phyloP scores from a whole-genome alignment of 2,113 vertebrate genomes.

The Gallinago jamesoni region DNA sequence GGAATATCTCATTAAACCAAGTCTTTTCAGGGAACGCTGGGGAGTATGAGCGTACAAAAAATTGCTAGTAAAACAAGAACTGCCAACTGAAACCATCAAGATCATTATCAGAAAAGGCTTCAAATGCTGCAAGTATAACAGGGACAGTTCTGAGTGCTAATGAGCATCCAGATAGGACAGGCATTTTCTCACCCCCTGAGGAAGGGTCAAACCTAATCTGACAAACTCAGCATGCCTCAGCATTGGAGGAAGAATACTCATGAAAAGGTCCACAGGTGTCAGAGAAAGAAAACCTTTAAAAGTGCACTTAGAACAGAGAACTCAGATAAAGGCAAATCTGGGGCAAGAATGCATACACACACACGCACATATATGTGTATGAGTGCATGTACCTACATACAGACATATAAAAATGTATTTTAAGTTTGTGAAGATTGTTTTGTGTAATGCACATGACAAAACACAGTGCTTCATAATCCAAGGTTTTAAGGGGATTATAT shows the following conservation, averaged over 20 bases:
- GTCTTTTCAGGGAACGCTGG: not conserved
- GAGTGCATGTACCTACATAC: not conserved
- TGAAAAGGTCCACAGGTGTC: constrained; percentile 30
- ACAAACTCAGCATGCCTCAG: constrained; percentile 23
- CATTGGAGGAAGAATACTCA: not conserved
- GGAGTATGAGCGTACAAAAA: constrained; percentile 49
- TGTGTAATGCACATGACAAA: not conserved
- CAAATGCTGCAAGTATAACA: constrained; percentile 45
- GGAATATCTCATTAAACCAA: constrained; percentile 66
- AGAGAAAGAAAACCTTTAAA: constrained; percentile 24
- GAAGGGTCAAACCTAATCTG: constrained; percentile 51
- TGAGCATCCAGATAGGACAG: constrained; percentile 44
- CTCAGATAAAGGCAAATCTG: not conserved
- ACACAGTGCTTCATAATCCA: not conserved
- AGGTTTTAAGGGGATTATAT: not conserved
- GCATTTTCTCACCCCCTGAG: constrained; percentile 21
- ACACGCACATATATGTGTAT: not conserved
- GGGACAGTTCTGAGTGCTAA: constrained; percentile 40
- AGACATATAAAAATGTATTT: not conserved
- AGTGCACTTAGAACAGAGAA: not conserved
- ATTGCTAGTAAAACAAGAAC: constrained; percentile 41
- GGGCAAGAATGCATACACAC: not conserved
- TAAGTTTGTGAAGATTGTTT: not conserved
- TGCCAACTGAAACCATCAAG: constrained; percentile 44
- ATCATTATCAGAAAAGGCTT: constrained; percentile 59